Base-by-base conservation (phyloP, 2,113 vertebrate genomes). In the Equus quagga region DNA sequence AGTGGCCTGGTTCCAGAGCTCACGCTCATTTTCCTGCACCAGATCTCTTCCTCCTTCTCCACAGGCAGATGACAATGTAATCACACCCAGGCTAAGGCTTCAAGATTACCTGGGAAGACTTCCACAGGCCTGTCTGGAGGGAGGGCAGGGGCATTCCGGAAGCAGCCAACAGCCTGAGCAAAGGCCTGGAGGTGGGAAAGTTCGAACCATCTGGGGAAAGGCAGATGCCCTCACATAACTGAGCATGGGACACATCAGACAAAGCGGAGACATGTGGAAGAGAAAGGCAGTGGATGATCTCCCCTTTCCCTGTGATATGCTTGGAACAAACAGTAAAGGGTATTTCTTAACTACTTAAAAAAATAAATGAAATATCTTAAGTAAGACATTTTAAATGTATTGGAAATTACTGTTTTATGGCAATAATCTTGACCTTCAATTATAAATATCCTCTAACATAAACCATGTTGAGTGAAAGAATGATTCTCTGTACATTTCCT, bases 381-480 rank as follows among this genome's bases (percentile, higher is more conserved):
- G 67, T 21, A 58, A 85, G 89, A 46, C 65, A 93, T 70, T 56
- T 75, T 69, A 14, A 91, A 56, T 33, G 31, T 62, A 79, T 82
- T 76, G 19, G 44, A 67, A 94, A 86, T 49, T 41, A 81, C 2
- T 54, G 31, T 70, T 36, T 87, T 56, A 56, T 5, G 1, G 54
- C 56, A 92, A 65, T 49, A 44, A 46, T 46, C 60, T 91, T 76
- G 56, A 70, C 60, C 15, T 18, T 91, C 51, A 70, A 8, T 41
- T 54, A 72, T 88, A 89, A 84, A 51, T 49, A 78, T 67, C 56
- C 33, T 70, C 12, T 54, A 90, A 82, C 49, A 60, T 24, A 93
- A 90, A 86, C n/a, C 62, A 64, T 21, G 18, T 62, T 28, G 31
- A 60, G 9, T 31, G 6, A 3, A 75, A 97, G 23, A 67, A 17